Evolutionary conservation across 2,888 invertebrate genomes (phyloP).

Genomic region (Melanostoma scalare): DNA sequence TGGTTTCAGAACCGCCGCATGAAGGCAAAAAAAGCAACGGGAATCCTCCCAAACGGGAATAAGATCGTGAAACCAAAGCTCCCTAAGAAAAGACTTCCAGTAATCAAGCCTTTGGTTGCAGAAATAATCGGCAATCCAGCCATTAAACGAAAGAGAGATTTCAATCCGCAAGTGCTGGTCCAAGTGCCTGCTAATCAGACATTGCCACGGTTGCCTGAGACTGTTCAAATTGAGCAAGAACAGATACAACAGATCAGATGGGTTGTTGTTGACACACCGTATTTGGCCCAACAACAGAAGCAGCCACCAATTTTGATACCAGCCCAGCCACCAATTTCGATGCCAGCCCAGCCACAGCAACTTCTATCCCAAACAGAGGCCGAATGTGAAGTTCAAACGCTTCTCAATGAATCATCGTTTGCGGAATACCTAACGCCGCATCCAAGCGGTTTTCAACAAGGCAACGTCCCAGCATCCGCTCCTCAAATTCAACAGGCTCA

Average conservation of each 20-base stretch:
- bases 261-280: not conserved
- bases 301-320: not conserved
- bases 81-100: not conserved
- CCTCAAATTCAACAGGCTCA: no score
- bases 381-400: no score
- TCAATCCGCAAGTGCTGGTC: conserved; percentile 19
- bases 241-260: no score
- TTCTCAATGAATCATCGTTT: no score
- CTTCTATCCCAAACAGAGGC: no score
- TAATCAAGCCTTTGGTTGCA: conserved; percentile 6
- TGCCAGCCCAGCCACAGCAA: no score
- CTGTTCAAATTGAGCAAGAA: not conserved
- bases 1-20: conserved; percentile 92
- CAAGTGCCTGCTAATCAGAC: not conserved
- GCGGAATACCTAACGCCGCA: no score
- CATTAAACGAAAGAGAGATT: not conserved
- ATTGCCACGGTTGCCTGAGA: not conserved
- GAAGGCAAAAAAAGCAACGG: conserved; percentile 85
- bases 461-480: no score
- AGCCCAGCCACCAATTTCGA: no score
- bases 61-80: no score
- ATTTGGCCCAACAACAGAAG: not conserved
- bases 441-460: no score
- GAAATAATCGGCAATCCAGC: not conserved
- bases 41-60: not conserved